A percentile compares a stretch with the other conserved stretches of the same genome.
Evolutionary conservation across 2,797 vertebrate species (phyloP).

Genomic region (Monodelphis domestica): DNA sequence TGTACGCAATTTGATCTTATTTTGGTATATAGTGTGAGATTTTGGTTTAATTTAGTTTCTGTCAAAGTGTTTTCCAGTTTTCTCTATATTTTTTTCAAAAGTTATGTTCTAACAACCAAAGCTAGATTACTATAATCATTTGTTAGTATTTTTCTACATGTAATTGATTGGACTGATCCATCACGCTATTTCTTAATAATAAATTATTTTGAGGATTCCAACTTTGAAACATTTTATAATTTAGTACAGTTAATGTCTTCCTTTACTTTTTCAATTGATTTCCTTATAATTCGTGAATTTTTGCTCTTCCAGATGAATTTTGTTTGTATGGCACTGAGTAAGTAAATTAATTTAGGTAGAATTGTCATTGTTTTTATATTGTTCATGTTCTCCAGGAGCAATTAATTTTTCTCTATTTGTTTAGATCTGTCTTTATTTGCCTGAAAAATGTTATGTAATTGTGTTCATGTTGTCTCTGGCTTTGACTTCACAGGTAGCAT

Average conservation of each 20-base stretch:
- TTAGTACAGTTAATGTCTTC: neutral
- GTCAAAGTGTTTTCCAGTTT: neutral
- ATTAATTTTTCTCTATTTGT: neutral
- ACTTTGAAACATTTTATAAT: neutral
- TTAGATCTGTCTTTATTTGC: neutral
- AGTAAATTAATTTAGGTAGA: neutral
- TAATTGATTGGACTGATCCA: neutral
- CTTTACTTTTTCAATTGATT: neutral
- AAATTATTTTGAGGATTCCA: neutral
- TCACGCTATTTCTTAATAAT: neutral
- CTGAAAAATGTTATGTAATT: no score
- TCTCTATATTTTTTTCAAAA: neutral
- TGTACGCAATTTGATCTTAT: neutral
- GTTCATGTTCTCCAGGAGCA: neutral
- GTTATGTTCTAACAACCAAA: neutral
- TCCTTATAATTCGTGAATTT: neutral
- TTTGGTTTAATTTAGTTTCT: neutral
- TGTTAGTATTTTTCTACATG: neutral
- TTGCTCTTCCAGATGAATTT: neutral
- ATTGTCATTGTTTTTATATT: neutral
- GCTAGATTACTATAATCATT: neutral
- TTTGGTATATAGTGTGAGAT: neutral
- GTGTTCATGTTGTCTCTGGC: neutral
- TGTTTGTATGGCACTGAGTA: neutral
- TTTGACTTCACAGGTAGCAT: neutral